Evolutionary conservation across 2,113 vertebrate species (phyloP).

Genomic region (Todiramphus saurophagus): DNA sequence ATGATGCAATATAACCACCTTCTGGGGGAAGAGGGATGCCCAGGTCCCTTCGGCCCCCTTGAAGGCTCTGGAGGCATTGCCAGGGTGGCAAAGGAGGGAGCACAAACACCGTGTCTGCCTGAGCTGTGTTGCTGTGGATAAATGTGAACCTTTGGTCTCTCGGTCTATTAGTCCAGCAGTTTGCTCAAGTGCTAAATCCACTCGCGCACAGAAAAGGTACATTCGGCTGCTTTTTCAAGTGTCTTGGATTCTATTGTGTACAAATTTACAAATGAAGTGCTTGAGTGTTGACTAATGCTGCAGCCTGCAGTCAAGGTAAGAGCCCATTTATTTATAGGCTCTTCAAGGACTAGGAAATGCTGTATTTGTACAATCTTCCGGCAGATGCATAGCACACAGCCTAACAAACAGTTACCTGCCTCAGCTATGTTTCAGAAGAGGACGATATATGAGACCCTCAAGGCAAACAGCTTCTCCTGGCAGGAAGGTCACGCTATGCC

Average conservation of each 20-base stretch:
- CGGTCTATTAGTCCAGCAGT: not conserved
- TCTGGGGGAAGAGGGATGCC: rapidly evolving
- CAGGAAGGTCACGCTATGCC: not conserved
- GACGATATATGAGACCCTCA: slow-evolving; percentile 31
- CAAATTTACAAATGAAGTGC: slow-evolving; percentile 68
- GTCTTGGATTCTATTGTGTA: slow-evolving; percentile 54
- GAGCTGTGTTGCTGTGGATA: not conserved
- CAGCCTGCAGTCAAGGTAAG: slow-evolving; percentile 66
- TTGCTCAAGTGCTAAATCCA: slow-evolving; percentile 19
- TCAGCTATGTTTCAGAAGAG: not conserved
- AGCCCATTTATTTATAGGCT: slow-evolving; percentile 65
- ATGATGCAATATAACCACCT: rapidly evolving
- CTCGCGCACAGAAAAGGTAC: not conserved
- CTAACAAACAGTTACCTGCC: slow-evolving; percentile 46
- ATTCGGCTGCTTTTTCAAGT: slow-evolving; percentile 56
- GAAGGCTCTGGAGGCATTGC: not conserved
- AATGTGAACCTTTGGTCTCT: not conserved
- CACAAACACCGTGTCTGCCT: rapidly evolving
- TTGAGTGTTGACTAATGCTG: slow-evolving; percentile 66
- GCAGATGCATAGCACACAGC: not conserved
- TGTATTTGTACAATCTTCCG: slow-evolving; percentile 63
- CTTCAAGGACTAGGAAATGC: slow-evolving; percentile 66
- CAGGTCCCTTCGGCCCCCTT: not conserved
- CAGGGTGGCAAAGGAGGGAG: not conserved
- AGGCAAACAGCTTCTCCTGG: slow-evolving; percentile 17